These are phyloP conservation scores for Rhizomys pruinosus DNA, from an alignment of 2,113 vertebrate genomes.

Conservation along the genomic window DNA sequence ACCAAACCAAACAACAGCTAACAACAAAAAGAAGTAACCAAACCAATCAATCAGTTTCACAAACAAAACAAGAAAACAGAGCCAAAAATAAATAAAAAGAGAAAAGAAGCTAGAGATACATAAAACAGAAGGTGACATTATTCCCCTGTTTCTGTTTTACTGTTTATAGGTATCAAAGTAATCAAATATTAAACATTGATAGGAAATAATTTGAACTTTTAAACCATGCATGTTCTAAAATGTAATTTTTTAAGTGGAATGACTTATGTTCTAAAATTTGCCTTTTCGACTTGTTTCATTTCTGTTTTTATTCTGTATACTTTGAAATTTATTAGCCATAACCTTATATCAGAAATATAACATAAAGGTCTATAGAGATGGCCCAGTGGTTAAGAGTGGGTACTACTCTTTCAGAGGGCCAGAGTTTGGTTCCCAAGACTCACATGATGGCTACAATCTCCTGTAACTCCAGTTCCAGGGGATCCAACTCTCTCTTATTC, in stretches of 20 bases:
- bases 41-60: no score
- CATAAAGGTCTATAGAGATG: no score
- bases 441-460: no score
- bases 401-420: no score
- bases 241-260: neutral
- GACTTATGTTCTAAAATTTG: constrained; percentile 15
- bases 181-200: neutral
- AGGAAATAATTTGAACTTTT: neutral
- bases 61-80: neutral
- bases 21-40: no score
- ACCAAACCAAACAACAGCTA: no score
- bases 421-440: no score
- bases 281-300: neutral
- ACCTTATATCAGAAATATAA: neutral
- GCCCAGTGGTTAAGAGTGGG: no score
- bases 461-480: no score
- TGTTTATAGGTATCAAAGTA: neutral
- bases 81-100: no score
- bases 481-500: no score
- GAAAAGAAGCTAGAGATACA: neutral
- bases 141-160: neutral
- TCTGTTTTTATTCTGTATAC: neutral
- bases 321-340: neutral
- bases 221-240: neutral
- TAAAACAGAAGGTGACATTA: neutral